phyloP scores from a whole-genome alignment of 2,888 invertebrate genomes.

The Abrostola triplasia region DNA sequence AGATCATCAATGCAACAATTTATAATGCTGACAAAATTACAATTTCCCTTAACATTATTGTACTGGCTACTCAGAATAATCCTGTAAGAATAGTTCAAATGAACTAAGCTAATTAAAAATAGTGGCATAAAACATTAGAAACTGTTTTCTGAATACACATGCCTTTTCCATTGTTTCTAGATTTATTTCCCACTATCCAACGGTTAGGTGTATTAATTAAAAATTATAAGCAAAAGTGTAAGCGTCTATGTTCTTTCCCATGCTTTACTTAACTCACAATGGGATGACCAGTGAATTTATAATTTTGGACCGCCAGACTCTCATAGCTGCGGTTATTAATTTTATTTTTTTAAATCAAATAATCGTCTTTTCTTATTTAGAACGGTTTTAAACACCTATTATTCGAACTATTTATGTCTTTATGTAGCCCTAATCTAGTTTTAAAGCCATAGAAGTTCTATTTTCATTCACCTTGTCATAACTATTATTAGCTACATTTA shows the following conservation, averaged over 20 bases:
- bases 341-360: conserved; percentile 24
- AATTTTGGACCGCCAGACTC: conserved; percentile 57
- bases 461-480: conserved; percentile 2
- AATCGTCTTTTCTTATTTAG: conserved; percentile 16
- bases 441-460: not conserved
- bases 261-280: conserved; percentile 79
- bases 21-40: conserved; percentile 21
- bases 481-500: conserved; percentile 1
- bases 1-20: conserved; percentile 51
- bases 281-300: conserved; percentile 74
- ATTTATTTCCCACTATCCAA: conserved; percentile 81
- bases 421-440: conserved; percentile 5
- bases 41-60: conserved; percentile 6
- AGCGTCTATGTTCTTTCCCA: conserved; percentile 72
- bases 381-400: not conserved
- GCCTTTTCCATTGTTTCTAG: conserved; percentile 74
- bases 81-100: conserved; percentile 22
- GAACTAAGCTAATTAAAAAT: conserved; percentile 56
- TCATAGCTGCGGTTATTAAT: conserved; percentile 35
- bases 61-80: conserved; percentile 4
- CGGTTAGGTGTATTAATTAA: conserved; percentile 80
- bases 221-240: conserved; percentile 78
- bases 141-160: conserved; percentile 74
- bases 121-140: conserved; percentile 69
- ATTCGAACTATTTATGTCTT: conserved; percentile 1